Conservation (phyloP, 1,140 invertebrate genomes). For the Drosophila sp. region DNA sequence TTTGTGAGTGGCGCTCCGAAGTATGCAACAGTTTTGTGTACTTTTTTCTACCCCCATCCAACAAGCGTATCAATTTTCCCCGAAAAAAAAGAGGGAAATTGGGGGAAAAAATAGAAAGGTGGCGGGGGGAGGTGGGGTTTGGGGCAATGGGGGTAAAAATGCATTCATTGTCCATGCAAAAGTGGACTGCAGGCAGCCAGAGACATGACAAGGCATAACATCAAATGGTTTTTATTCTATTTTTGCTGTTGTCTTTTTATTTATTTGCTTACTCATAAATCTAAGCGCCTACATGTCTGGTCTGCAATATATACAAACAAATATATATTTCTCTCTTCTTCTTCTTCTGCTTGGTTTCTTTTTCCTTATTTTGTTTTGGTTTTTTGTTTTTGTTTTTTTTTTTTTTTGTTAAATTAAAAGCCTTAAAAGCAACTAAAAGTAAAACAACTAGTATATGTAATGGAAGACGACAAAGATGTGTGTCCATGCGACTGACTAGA, state of each 20-base stretch:
- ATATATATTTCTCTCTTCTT: slow-evolving; percentile 1
- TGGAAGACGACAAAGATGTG: slow-evolving; percentile 57
- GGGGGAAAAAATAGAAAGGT: slow-evolving; percentile 34
- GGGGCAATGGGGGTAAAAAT: slow-evolving; percentile 2
- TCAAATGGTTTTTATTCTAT: slow-evolving; percentile 47
- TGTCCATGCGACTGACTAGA: slow-evolving; percentile 68
- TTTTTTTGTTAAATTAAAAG: slow-evolving; percentile 66
- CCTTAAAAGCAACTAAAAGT: slow-evolving; percentile 71
- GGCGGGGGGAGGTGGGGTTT: too few relatives aligned
- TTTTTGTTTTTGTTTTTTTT: not conserved
- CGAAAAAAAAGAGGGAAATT: slow-evolving; percentile 17
- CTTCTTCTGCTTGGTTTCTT: too few relatives aligned
- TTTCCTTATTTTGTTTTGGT: not conserved
- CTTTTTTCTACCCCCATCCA: slow-evolving; percentile 39
- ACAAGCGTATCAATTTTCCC: slow-evolving; percentile 68
- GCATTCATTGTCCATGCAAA: slow-evolving; percentile 58
- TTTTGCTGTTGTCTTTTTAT: slow-evolving; percentile 64
- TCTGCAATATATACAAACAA: slow-evolving; percentile 18
- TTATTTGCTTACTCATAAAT: slow-evolving; percentile 75
- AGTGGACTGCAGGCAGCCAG: slow-evolving; percentile 45
- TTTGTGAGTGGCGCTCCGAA: slow-evolving; percentile 62
- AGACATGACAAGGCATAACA: slow-evolving; percentile 67
- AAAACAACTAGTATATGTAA: slow-evolving; percentile 37
- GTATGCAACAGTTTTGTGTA: slow-evolving; percentile 55
- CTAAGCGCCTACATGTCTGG: slow-evolving; percentile 63